Evolutionary conservation across 2,888 invertebrate genomes (phyloP), one percentile per base, ranked within the genome.

Genomic region (Gortyna flavago): DNA sequence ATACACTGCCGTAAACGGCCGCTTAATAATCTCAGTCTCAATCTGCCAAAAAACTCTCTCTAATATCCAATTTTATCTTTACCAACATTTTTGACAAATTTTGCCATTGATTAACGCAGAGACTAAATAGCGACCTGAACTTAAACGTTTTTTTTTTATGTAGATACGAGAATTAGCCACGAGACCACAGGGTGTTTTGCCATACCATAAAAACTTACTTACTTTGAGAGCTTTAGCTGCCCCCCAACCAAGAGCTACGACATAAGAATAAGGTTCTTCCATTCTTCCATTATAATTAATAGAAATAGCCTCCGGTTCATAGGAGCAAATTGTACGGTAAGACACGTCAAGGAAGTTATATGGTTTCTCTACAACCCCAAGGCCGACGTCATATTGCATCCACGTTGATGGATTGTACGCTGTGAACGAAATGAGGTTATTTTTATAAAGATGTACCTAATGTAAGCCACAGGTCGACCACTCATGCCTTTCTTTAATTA

Each of bases 281-380:
- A 65, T 64, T 35, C 16, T 59, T 21, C n/a, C 29, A 48, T 81
- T 65, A n/a, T 48, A 86, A 66, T 81, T 80, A 13, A 86, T 68
- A 1, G 9, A 0, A 48, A 86, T 78, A 29, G 65, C 32, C 13
- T 13, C 54, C 1, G 86, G 86, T 57, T 70, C 44, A 41, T 86
- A 84, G 2, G 86, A 84, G 38, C 86, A 86, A 25, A 70, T 3
- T 7, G 4, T 18, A 11, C 72, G 69, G 29, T 84, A 86, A 21
- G 81, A 77, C 0, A 11, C 0, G 54, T 86, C 86, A 1, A 29
- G 25, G 29, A 84, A 86, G 29, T 80, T 51, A 29, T 86, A 86
- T 9, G 78, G 84, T n/a, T 72, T 80, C 21, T 86, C 86, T 8
- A 86, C 84, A 0, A 86, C 70, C 0, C 75, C 86, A 44, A 86